These are phyloP conservation scores for Acanthosoma haemorrhoidale DNA, from an alignment of 2,888 invertebrate genomes.

Conservation along the genomic window DNA sequence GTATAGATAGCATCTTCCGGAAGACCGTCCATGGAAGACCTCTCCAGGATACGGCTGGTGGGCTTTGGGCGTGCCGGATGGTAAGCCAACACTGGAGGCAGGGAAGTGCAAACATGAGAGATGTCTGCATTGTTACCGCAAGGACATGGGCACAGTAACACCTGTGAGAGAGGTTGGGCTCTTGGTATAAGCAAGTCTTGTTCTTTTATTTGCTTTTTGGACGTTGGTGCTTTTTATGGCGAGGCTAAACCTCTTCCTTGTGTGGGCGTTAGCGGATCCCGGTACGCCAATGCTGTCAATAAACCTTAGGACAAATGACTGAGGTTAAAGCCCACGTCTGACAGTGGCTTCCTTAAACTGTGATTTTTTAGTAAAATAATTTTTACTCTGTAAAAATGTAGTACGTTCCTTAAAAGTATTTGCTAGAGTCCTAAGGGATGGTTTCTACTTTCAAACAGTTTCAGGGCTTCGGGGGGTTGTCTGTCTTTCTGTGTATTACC, in stretches of 20 bases:
- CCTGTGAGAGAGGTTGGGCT: neutral
- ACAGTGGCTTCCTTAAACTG: no score
- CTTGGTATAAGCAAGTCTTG: no score
- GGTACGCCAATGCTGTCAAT: neutral
- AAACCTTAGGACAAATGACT: neutral
- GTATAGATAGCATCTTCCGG: no score
- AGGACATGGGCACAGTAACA: neutral
- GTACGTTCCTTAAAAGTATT: no score
- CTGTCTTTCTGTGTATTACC: no score
- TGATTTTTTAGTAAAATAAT: no score
- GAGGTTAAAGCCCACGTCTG: neutral
- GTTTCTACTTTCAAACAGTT: no score
- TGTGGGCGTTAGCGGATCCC: neutral
- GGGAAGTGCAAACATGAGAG: neutral
- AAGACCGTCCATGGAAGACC: no score
- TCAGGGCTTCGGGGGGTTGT: no score
- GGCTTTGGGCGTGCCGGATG: constrained; percentile 2
- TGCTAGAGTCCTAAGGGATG: no score
- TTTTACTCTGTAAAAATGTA: no score
- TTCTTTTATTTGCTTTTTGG: neutral
- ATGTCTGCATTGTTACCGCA: neutral
- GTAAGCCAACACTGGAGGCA: neutral
- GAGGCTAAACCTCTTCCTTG: no score
- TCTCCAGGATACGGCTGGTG: neutral
- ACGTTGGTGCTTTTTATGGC: neutral